phyloP scores from a whole-genome alignment of 2,113 vertebrate genomes.

The Hipposideros armiger region DNA sequence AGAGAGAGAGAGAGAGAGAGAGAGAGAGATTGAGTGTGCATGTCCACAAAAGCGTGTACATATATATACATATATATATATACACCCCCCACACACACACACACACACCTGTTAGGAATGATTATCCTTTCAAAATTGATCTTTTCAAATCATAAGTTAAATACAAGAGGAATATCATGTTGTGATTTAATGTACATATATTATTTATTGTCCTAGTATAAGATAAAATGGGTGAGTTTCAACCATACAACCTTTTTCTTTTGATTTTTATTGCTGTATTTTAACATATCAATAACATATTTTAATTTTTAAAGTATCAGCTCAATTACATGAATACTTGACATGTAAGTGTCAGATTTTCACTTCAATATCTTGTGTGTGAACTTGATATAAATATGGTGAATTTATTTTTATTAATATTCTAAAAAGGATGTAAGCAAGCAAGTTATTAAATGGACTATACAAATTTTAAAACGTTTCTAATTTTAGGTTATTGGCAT shows the following conservation, averaged over 20 bases:
- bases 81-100: too few species aligned
- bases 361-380: neutral
- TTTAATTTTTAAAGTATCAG: neutral
- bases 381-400: neutral
- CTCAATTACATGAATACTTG: neutral
- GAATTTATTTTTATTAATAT: neutral
- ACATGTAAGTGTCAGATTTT: neutral
- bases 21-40: neutral
- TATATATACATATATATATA: neutral
- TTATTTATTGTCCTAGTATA: neutral
- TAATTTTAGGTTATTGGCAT: neutral
- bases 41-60: neutral
- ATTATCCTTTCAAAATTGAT: neutral
- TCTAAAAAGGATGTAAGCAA: neutral
- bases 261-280: neutral
- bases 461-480: neutral
- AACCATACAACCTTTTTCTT: neutral
- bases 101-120: neutral
- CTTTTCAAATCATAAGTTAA: neutral
- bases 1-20: neutral
- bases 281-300: neutral
- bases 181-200: neutral
- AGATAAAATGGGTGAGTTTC: neutral
- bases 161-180: neutral
- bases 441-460: neutral